Percentiles rank a stretch among this genome's conserved stretches.
These are phyloP conservation scores for Antheraea mylitta DNA, from an alignment of 1,140 invertebrate genomes.

Conservation along the genomic window DNA sequence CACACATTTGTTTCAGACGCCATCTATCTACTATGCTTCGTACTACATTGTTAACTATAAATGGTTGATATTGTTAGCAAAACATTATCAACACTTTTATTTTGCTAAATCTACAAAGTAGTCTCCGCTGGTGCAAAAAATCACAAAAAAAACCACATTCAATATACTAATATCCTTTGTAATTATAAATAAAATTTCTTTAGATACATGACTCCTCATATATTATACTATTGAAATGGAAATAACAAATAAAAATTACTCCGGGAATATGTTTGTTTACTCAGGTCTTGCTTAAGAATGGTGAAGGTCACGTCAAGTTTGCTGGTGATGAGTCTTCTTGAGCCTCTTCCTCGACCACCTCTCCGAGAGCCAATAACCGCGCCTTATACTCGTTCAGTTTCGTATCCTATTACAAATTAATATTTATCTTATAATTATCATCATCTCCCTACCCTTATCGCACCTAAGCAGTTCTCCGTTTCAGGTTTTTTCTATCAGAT, in stretches of 20 bases:
- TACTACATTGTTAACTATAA: no score
- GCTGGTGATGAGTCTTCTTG: constrained; percentile 13
- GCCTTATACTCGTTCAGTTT: constrained; percentile 87
- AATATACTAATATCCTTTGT: neutral
- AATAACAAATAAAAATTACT: neutral
- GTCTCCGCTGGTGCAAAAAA: no score
- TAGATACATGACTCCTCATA: neutral
- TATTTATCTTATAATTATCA: neutral
- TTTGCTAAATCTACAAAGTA: no score
- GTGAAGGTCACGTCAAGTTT: constrained; percentile 1
- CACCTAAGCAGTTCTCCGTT: no score
- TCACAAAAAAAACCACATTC: no score
- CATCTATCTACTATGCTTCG: no score
- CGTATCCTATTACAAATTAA: constrained; percentile 79
- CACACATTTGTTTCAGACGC: no score
- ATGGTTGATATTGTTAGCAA: no score
- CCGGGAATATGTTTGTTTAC: neutral
- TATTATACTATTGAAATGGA: neutral
- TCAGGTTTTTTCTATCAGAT: no score
- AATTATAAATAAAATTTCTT: neutral
- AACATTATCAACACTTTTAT: no score
- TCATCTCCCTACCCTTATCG: no score
- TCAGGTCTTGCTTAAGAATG: neutral
- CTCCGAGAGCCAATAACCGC: constrained; percentile 84
- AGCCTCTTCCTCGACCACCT: constrained; percentile 82